phyloP scores from a whole-genome alignment of 35 echinoderm and acorn worm genomes.

The Heliocidaris erythrogramma region DNA sequence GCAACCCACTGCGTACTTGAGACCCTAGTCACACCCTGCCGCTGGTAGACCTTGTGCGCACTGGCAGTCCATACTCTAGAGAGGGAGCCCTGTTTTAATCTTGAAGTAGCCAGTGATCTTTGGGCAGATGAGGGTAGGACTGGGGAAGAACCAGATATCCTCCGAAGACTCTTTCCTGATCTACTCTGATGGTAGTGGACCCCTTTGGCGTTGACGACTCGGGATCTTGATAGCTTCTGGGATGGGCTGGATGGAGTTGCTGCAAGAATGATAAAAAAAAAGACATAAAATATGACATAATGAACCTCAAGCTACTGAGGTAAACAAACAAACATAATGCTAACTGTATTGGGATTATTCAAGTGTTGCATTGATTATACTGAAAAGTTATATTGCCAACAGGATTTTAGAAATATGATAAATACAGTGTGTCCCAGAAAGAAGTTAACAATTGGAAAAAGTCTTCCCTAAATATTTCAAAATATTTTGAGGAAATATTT shows the following conservation, averaged over 20 bases:
- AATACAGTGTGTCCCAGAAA: no score
- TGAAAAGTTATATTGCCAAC: no score
- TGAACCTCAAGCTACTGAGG: no score
- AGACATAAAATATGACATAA: no score
- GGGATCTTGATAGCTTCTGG: not conserved
- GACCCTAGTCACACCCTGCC: not conserved
- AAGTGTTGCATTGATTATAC: no score
- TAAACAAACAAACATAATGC: no score
- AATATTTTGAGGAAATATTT: no score
- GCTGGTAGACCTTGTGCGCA: not conserved
- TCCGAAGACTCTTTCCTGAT: conserved; percentile 21
- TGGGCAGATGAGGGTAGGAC: not conserved
- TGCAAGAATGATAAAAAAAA: not conserved
- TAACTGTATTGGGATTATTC: no score
- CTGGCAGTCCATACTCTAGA: conserved; percentile 33
- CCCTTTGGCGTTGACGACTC: not conserved
- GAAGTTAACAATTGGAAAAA: no score
- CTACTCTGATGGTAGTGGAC: conserved; percentile 29
- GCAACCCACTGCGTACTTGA: conserved; percentile 40
- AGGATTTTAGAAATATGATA: no score
- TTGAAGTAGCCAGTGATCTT: no score
- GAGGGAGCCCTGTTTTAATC: not conserved
- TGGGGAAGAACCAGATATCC: not conserved
- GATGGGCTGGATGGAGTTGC: not conserved
- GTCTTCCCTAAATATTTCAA: no score